Evolutionary conservation across 1,140 invertebrate species (phyloP).

Genomic region (Campoletis sonorensis): DNA sequence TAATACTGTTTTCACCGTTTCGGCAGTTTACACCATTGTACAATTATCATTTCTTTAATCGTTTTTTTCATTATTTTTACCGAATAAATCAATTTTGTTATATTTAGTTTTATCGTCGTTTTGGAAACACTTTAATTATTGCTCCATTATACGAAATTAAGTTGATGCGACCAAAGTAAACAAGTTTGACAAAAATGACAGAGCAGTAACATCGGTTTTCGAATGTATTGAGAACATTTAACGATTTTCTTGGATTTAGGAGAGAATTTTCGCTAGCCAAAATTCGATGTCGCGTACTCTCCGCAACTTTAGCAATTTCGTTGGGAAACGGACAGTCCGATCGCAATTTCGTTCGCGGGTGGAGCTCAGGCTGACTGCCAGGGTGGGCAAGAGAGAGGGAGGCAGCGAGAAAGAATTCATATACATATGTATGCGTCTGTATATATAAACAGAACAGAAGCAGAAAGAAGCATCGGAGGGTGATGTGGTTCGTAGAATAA

Average conservation of each 20-base stretch:
- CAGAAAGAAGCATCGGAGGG: background rate
- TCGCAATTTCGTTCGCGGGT: slow-evolving; percentile 2
- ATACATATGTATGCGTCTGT: background rate
- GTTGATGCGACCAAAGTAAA: too few species aligned
- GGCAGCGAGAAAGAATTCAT: background rate
- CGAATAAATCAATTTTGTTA: too few species aligned
- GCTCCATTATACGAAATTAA: too few species aligned
- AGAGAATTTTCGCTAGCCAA: background rate
- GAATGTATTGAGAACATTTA: background rate
- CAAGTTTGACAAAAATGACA: background rate
- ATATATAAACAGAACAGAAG: background rate
- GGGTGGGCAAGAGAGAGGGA: background rate
- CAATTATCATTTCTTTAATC: too few species aligned
- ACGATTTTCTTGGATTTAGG: background rate
- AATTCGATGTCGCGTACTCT: background rate
- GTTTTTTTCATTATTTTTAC: too few species aligned
- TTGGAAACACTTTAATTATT: too few species aligned
- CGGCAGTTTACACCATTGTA: too few species aligned
- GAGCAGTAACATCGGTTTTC: background rate
- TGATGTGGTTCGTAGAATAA: slow-evolving; percentile 25
- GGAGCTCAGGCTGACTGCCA: background rate
- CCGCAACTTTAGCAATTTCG: slow-evolving; percentile 19
- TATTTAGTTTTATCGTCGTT: too few species aligned
- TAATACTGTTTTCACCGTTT: too few species aligned
- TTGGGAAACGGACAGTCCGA: background rate